Conservation (phyloP, 2,113 vertebrate species). For the Eudyptes chrysolophus region DNA sequence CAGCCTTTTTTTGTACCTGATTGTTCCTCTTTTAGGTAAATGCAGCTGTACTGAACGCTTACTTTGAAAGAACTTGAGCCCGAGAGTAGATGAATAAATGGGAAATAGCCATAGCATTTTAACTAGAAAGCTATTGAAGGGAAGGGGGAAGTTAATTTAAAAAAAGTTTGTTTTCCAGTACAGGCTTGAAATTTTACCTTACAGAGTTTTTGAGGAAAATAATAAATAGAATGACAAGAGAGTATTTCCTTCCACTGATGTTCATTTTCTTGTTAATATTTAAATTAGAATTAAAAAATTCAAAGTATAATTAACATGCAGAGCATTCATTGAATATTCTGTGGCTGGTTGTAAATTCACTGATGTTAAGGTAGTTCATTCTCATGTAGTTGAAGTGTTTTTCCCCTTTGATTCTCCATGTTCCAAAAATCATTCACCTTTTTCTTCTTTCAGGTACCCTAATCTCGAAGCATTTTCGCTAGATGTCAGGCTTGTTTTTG, state of each 20-base stretch:
- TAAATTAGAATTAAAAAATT: background rate
- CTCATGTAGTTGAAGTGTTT: background rate
- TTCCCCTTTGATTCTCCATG: background rate
- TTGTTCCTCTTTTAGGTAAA: background rate
- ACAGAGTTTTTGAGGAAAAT: background rate
- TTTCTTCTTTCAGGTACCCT: constrained; percentile 85
- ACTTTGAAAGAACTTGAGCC: background rate
- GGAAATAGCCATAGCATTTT: background rate
- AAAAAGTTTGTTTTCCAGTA: background rate
- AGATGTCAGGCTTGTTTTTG: constrained; percentile 97
- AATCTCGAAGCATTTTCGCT: constrained; percentile 95
- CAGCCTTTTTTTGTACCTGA: background rate
- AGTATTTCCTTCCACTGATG: background rate
- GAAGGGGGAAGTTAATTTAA: background rate
- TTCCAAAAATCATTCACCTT: background rate
- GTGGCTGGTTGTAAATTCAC: background rate
- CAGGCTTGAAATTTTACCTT: background rate
- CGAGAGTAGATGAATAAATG: background rate
- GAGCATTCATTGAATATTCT: background rate
- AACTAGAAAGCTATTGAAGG: background rate
- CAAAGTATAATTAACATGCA: background rate
- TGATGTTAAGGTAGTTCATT: background rate
- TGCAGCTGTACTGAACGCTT: background rate
- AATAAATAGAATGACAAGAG: background rate
- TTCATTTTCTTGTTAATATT: background rate